Conservation (phyloP, 2,888 invertebrate genomes). For the Tenthredo notha region DNA sequence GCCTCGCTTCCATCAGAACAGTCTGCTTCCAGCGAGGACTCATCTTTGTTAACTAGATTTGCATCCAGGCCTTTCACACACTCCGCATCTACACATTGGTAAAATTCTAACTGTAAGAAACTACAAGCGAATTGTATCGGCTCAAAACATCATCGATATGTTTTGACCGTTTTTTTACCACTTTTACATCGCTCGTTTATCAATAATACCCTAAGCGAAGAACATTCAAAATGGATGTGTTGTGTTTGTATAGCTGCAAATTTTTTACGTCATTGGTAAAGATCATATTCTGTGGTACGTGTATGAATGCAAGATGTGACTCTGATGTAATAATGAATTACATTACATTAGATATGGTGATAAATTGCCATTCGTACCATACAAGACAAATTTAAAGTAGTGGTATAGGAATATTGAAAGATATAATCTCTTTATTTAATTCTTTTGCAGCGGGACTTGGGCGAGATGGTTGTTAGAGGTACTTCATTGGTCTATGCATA, state of each 20-base stretch:
- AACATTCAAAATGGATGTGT: background rate
- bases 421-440: background rate
- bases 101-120: conserved; percentile 54
- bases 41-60: conserved; percentile 27
- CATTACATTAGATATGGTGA: background rate
- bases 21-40: conserved; percentile 59
- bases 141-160: background rate
- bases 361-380: background rate
- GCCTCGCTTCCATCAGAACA: conserved; percentile 73
- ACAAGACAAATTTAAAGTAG: background rate
- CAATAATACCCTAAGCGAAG: background rate
- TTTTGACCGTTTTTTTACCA: background rate
- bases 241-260: background rate
- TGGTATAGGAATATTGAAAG: background rate
- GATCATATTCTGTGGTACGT: background rate
- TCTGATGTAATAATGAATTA: background rate
- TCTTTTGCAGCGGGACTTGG: conserved; percentile 63
- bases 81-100: conserved; percentile 65
- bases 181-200: background rate
- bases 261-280: background rate
- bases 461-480: conserved; percentile 79
- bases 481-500: conserved; percentile 80
- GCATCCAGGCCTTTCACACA: background rate
- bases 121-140: background rate
- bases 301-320: background rate